Conservation (phyloP, 2,888 invertebrate species). For the Tachina grossa region DNA sequence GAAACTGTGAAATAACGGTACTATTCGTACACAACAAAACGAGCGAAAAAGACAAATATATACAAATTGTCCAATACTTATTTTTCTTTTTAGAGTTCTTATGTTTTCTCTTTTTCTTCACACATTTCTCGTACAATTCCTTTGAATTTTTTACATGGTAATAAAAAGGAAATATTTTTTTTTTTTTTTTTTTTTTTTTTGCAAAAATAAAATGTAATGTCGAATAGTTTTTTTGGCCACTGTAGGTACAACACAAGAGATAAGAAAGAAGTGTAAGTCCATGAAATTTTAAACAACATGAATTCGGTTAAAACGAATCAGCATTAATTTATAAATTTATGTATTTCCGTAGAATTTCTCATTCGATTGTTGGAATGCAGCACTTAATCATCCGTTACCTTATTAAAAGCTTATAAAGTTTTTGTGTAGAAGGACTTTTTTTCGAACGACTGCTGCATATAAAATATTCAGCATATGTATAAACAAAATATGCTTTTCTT, state of each 20-base stretch:
- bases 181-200: no score
- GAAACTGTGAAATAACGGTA: no score
- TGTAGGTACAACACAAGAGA: background rate
- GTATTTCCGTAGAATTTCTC: background rate
- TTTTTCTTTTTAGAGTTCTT: no score
- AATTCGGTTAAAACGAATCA: background rate
- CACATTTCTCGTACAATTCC: no score
- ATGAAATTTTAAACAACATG: conserved; percentile 15
- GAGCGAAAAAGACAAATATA: no score
- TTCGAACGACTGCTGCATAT: background rate
- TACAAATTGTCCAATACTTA: no score
- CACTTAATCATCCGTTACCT: conserved; percentile 11
- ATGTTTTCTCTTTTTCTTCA: no score
- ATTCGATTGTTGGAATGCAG: background rate
- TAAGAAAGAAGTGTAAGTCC: conserved; percentile 25
- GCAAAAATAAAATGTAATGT: no score
- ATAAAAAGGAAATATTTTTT: no score
- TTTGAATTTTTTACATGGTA: no score
- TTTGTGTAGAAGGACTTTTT: background rate
- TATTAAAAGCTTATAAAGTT: conserved; percentile 8
- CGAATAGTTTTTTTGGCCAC: no score
- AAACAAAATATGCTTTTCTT: conserved; percentile 13
- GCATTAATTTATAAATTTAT: conserved; percentile 17
- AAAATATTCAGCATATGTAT: background rate
- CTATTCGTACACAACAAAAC: no score